Percentiles rank a stretch among this genome's conserved stretches.
These are phyloP conservation scores for Helicolenus hilgendorfi DNA, from an alignment of 2,797 vertebrate genomes.

Conservation along the genomic window DNA sequence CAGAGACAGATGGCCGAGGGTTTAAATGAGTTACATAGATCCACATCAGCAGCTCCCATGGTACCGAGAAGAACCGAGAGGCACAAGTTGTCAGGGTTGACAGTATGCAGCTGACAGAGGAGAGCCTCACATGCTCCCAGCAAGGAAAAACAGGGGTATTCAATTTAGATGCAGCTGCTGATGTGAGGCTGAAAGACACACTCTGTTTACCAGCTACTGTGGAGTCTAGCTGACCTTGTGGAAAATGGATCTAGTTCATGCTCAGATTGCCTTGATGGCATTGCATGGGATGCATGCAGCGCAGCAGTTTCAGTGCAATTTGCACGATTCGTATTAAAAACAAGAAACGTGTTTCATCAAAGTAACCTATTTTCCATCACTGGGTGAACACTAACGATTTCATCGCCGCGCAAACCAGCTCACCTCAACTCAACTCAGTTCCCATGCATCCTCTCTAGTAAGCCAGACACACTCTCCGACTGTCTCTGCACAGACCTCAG, in stretches of 20 bases:
- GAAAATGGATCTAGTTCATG: not conserved
- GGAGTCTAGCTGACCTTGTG: not conserved
- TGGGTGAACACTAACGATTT: not conserved
- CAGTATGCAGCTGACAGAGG: slow-evolving; percentile 26
- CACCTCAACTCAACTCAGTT: not conserved
- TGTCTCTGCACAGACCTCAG: not conserved
- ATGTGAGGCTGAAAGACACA: slow-evolving; percentile 3
- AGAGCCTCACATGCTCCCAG: slow-evolving; percentile 21
- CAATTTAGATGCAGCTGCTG: slow-evolving; percentile 29
- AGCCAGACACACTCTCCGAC: not conserved
- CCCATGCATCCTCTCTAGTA: not conserved
- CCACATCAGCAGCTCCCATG: slow-evolving; percentile 23
- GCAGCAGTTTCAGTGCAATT: not conserved
- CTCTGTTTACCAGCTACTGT: not conserved
- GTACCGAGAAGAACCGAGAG: not conserved
- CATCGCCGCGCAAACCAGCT: not conserved
- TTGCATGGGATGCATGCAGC: not conserved
- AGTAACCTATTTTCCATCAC: not conserved
- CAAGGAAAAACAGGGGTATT: slow-evolving; percentile 6
- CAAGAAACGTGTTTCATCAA: not conserved
- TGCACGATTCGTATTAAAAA: not conserved
- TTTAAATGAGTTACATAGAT: slow-evolving; percentile 51
- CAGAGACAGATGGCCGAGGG: not conserved
- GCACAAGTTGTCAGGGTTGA: slow-evolving; percentile 24
- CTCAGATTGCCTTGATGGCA: not conserved